A percentile compares a stretch with the other conserved stretches of the same genome.
These are phyloP conservation scores for Bugula neritina DNA, from an alignment of 2,888 invertebrate species.

Conservation along the genomic window DNA sequence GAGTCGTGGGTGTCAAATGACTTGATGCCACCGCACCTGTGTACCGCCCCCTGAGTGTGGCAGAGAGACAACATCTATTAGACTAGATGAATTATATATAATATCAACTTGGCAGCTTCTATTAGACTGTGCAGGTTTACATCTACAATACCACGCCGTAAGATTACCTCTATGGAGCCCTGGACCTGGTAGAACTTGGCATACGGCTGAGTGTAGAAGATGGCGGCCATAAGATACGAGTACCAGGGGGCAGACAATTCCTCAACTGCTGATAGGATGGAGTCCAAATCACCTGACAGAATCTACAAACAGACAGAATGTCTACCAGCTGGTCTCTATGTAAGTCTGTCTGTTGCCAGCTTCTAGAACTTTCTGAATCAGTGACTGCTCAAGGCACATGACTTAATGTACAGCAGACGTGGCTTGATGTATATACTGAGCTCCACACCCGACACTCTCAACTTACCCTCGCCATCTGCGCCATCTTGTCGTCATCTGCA, in stretches of 20 bases:
- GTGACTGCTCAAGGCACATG: too few relatives aligned
- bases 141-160: too few relatives aligned
- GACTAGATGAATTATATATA: too few relatives aligned
- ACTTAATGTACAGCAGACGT: too few relatives aligned
- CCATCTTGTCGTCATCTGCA: neutral
- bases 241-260: constrained; percentile 9
- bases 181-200: neutral
- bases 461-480: neutral
- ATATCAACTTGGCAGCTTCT: too few relatives aligned
- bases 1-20: constrained; percentile 12
- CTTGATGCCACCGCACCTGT: neutral
- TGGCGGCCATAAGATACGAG: neutral
- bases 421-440: too few relatives aligned
- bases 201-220: neutral
- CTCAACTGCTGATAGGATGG: neutral
- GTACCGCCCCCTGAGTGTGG: neutral
- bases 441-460: too few relatives aligned
- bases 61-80: too few relatives aligned
- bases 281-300: neutral
- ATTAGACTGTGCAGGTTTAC: too few relatives aligned
- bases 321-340: too few relatives aligned
- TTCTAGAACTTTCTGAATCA: too few relatives aligned
- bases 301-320: constrained; percentile 2
- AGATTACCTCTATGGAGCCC: neutral
- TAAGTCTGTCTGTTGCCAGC: too few relatives aligned